Conservation (phyloP, 2,888 invertebrate genomes). For the Lochmaea capreae region DNA sequence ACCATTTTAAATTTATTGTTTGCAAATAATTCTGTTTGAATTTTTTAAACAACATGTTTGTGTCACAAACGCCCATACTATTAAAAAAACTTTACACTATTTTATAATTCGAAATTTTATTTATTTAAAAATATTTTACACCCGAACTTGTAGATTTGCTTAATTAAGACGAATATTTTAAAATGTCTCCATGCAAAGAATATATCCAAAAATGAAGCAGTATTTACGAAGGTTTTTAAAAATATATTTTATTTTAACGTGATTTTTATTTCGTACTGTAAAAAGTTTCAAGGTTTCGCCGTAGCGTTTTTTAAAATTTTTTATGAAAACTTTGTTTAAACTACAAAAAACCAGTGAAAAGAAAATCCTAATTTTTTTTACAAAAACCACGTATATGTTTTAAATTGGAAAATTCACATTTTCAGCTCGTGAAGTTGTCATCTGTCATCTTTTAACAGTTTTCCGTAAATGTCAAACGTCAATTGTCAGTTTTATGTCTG, state of each 20-base stretch:
- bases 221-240: constrained; percentile 26
- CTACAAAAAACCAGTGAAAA: background rate
- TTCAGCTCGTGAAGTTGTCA: too few relatives aligned
- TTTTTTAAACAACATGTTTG: background rate
- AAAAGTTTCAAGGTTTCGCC: constrained; percentile 6
- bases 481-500: too few relatives aligned
- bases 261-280: constrained; percentile 20
- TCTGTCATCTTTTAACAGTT: too few relatives aligned
- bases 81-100: background rate
- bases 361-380: background rate
- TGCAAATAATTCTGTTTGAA: too few relatives aligned
- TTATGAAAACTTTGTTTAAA: background rate
- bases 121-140: too few relatives aligned
- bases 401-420: too few relatives aligned
- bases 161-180: background rate
- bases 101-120: background rate
- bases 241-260: constrained; percentile 21
- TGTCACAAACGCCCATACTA: too few relatives aligned
- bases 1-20: constrained; percentile 8
- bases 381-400: background rate
- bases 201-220: constrained; percentile 14
- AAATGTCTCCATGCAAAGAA: constrained; percentile 12
- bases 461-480: too few relatives aligned
- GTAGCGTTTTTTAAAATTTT: background rate
- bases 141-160: background rate